Evolutionary conservation across 1,140 invertebrate species (phyloP), one percentile per base, ranked within the genome.

Genomic region (Panulirus ornatus): DNA sequence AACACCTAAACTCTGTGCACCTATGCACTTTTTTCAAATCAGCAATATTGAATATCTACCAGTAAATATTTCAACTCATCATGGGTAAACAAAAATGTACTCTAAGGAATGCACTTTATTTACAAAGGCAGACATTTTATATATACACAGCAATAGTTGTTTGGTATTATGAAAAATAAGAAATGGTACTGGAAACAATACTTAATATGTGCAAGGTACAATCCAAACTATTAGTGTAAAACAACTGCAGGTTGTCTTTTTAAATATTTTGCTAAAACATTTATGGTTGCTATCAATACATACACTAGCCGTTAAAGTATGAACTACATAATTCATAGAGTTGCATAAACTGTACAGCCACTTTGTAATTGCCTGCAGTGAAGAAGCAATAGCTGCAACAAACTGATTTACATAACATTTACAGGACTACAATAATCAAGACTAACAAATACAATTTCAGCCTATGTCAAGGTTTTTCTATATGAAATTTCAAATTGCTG

Each of bases 91-190:
- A 76, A 27, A 66, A n/a, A 84, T 42, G 5, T 22, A 70, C 51
- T 42, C 34, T 84, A 36, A 78, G 85, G 85, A 87, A 78, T 87
- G 79, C 63, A 58, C 73, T 87, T 87, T 87, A 87, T 87, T 87
- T 87, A 87, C 85, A 87, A 54, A 87, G 51, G 51, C 85, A 87
- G 85, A 87, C 73, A 87, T 27, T 79, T 76, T 78, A 87, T 87
- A 87, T 87, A 87, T 84, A 84, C 83, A 84, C 66, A 73, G 75
- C 70, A 79, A 87, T 87, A 79, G 47, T 73, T 22, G 54, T 87
- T 34, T 83, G 81, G 75, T 73, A 84, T 84, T 73, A 84, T 84
- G 82, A 51, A 84, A 86, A 86, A 86, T 76, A 76, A 78, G 73
- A 76, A 71, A 36, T 86, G 75, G 30, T 87, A 87, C 44, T 78